Evolutionary conservation across 2,113 vertebrate species (phyloP).

Genomic region (Choloepus hoffmanni): DNA sequence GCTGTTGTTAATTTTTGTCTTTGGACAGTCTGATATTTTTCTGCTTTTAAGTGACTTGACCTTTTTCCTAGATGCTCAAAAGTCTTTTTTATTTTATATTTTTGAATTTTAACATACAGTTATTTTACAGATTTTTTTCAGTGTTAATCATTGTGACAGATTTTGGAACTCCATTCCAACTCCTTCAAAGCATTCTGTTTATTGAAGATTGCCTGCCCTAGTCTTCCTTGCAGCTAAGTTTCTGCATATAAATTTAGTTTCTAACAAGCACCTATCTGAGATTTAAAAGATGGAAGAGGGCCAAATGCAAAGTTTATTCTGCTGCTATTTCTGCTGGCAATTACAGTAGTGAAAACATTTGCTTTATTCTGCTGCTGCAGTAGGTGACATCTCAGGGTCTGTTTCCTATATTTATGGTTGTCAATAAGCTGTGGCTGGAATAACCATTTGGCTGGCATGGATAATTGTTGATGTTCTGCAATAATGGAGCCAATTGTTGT

Average conservation of each 20-base stretch:
- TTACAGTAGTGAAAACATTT: not conserved
- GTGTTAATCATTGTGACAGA: conserved; percentile 6
- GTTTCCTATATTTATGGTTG: not conserved
- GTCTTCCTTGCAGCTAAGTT: not conserved
- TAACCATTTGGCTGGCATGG: not conserved
- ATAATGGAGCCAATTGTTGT: not conserved
- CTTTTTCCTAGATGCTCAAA: not conserved
- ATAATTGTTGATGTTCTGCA: not conserved
- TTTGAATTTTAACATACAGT: not conserved
- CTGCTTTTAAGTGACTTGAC: conserved; percentile 23
- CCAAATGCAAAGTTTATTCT: not conserved
- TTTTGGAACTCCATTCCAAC: not conserved
- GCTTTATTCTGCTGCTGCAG: not conserved
- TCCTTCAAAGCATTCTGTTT: not conserved
- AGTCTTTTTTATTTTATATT: not conserved
- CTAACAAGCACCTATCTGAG: not conserved
- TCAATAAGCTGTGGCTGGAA: not conserved
- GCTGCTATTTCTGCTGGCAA: conserved; percentile 1
- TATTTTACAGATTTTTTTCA: not conserved
- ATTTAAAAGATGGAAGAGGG: not conserved
- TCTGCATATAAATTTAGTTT: not conserved
- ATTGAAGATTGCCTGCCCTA: not conserved
- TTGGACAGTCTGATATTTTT: conserved; percentile 18
- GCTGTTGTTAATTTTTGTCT: conserved; percentile 24
- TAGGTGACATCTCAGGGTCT: not conserved